phyloP scores from a whole-genome alignment of 1,140 invertebrate species.

The Andricus grossulariae region DNA sequence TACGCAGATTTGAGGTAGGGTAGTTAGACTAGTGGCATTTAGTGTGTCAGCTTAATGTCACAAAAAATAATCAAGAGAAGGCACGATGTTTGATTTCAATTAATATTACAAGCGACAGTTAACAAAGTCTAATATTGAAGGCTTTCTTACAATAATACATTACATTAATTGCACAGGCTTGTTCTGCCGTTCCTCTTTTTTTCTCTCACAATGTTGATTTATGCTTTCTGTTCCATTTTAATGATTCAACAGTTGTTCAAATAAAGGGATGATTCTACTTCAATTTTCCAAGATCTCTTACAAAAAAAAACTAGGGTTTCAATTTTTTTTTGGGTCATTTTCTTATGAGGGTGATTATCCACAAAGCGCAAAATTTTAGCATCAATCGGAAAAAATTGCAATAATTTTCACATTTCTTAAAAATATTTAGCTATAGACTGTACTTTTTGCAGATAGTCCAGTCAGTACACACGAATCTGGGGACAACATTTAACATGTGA shows the following conservation, averaged over 20 bases:
- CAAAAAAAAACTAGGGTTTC: no score
- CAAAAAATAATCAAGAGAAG: background rate
- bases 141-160: conserved; percentile 17
- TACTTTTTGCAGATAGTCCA: no score
- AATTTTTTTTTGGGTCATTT: no score
- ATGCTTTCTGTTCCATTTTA: background rate
- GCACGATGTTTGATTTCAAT: conserved; percentile 28
- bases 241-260: background rate
- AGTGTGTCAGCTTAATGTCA: conserved; percentile 18
- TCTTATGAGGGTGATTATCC: no score
- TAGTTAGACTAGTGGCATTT: conserved; percentile 13
- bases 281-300: no score
- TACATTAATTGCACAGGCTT: background rate
- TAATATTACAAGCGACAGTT: conserved; percentile 2
- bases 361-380: no score
- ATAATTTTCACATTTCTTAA: no score
- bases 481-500: no score
- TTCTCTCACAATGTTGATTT: background rate
- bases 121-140: background rate
- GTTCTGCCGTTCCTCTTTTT: background rate
- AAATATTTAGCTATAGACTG: no score
- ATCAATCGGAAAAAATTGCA: no score
- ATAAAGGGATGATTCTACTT: no score
- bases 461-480: no score
- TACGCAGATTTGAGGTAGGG: conserved; percentile 19